Conservation (phyloP, 2,113 vertebrate species). For the Lethenteron camtschaticum region DNA sequence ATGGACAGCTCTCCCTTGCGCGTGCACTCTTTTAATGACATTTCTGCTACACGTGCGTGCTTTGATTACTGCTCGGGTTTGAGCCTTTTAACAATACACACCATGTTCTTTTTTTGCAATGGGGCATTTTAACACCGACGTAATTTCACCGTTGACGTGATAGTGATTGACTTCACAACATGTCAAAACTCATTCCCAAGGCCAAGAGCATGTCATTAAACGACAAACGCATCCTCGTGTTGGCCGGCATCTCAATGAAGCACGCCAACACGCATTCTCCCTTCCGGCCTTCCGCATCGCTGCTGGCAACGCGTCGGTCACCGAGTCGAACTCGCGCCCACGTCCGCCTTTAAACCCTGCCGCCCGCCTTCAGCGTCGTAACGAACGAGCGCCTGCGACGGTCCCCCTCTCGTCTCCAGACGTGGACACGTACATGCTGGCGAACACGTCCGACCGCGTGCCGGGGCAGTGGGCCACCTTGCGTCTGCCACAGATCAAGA, state of each 20-base stretch:
- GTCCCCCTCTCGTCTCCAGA: background rate
- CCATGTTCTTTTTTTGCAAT: no score
- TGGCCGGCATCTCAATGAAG: background rate
- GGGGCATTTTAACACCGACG: no score
- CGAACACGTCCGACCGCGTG: background rate
- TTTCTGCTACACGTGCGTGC: no score
- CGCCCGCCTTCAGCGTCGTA: background rate
- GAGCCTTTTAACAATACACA: no score
- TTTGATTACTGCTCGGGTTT: no score
- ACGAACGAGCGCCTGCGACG: background rate
- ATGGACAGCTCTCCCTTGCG: no score
- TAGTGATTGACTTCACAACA: no score
- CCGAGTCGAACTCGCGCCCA: background rate
- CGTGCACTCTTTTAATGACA: no score
- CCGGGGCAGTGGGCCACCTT: background rate
- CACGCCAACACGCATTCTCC: background rate
- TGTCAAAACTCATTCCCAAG: no score
- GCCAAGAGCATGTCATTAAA: no score
- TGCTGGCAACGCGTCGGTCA: background rate
- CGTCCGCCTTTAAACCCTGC: background rate
- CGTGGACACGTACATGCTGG: background rate
- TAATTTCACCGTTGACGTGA: no score
- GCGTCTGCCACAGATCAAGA: constrained; percentile 16
- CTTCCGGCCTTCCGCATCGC: background rate
- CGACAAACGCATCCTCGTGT: background rate